Base-by-base conservation (phyloP, 2,797 vertebrate species). In the Helarctos malayanus region DNA sequence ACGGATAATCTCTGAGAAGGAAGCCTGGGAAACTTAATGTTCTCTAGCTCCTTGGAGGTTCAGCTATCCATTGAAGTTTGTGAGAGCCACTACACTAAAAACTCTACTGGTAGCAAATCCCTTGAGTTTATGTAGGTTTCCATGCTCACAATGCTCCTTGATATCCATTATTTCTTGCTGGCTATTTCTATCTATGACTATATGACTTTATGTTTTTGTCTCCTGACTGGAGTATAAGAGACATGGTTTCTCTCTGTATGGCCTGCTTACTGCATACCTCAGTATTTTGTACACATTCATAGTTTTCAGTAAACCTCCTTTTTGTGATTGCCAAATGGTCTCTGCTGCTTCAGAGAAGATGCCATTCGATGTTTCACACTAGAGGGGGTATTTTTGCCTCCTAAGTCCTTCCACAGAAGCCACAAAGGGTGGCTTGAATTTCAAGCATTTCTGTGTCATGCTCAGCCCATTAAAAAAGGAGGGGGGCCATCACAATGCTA, bases 21-120 rank as follows among this genome's bases (percentile, higher is more conserved):
- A 85, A 65, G 38, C 54, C 16, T 88, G 54, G n/a, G 69, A 79
- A 94, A 12, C 21, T 94, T 25, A 88, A 89, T 84, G 12, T 79
- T 89, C 38, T 79, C n/a, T 21, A 89, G 21, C 9, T 21, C 14
- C 1, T 12, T n/a, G 88, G 49, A 63, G 21, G 6, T 89, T 89
- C 56, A 79, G 52, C 54, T 85, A 8, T 29, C 7, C 19, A 85
- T 3, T 65, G 84, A 85, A 56, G 73, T 75, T 92, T 52, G 5
- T 59, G 71, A 95, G 29, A 95, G 80, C 38, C n/a, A 65, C 23
- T 81, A 10, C 32, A 68, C 41, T 73, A 76, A 69, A 93, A 90
- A 68, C 1, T 73, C 80, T 69, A 29, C 19, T 71, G 73, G 12
- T 76, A 76, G 57, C 57, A 95, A 45, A 5, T 45, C 38, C 47